Evolutionary conservation across 2,113 vertebrate genomes (phyloP), one percentile per base, ranked within the genome.

Genomic region (Diadophis punctatus): DNA sequence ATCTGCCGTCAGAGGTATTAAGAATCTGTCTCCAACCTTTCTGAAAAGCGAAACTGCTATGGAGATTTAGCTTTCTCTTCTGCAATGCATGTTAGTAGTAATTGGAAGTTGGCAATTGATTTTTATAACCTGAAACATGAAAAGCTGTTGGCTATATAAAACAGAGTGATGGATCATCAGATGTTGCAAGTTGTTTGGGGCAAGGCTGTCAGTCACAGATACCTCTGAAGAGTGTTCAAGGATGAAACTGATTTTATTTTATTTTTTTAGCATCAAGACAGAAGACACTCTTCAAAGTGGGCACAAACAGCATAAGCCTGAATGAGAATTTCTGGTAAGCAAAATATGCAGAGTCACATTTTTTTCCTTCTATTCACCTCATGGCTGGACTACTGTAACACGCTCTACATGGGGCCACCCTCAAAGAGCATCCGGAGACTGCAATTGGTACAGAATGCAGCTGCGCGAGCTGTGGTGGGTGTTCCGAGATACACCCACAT

Each of bases 1-100:
- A 97, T 97, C 96, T 97, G 97, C 93, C 86, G 84, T 11, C 88
- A 89, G 95, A 94, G 92, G 90, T 86, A 95, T 93, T 95, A 95
- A 92, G 96, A 95, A 94, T 93, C 96, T 94, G 92, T 95, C 84
- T 2, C 91, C 96, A 96, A 68, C 95, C 96, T 94, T 90, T 95
- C 91, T 0, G 84, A 89, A 94, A 2, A 43, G 96, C 95, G 94
- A 95, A 96, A 95, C 90, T 22, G 93, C 86, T 93, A 27, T 22
- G 48, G 60, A 91, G 46, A 63, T 86, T 68, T 10, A 85, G 11
- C 1, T 34, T 92, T 58, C 6, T 80, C 34, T 22, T 88, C 95
- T 87, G 39, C 48, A 23, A 90, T 56, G 93, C 68, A 86, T 56
- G 86, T 1, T 1, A 84, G 51, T 0, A 0, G 48, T 48, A 87